Evolutionary conservation across 2,113 vertebrate species (phyloP), one percentile per base, ranked within the genome.

Genomic region (Rhombomys opimus): DNA sequence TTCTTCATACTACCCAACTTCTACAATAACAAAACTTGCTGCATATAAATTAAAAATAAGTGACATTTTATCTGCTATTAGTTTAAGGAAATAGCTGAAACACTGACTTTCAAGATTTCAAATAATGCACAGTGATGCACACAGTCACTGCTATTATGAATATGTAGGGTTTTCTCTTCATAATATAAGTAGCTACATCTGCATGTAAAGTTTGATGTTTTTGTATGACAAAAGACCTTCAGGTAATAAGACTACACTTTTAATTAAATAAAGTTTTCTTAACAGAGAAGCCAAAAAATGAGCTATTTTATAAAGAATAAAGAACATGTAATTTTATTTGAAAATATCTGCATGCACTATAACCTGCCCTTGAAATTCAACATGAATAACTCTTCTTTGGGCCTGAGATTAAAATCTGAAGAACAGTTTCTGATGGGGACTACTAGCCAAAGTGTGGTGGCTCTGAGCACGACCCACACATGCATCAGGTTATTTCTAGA

Each of bases 231-330:
- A 81, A 78, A 41, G 15, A 11, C 23, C 23, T 38, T 84, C 23
- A 61, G n/a, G 14, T 30, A 35, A 68, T 30, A 57, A 94, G 54
- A 38, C 5, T 84, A 50, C 1, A 81, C 50, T 81, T 88, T 90
- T 50, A 91, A 91, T 54, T 77, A 76, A 88, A 52, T 88, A 23
- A 88, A 82, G 35, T 54, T 32, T 5, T 88, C 57, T 65, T 95
- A 73, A 54, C 46, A 46, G 46, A 90, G 73, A 25, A 59, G 2
- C 22, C 17, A 7, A 77, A 46, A 76, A 88, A 57, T 65, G 30
- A 13, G 5, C 20, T 65, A n/a, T 90, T 73, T 63, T 85, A 61
- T 85, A 14, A 70, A 35, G 23, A 54, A n/a, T 25, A 72, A 85
- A 96, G 4, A n/a, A 46, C 73, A 65, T 0, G 18, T 7, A 22